These are phyloP conservation scores for Periophthalmus modestus DNA, from an alignment of 2,113 vertebrate genomes.

Conservation along the genomic window DNA sequence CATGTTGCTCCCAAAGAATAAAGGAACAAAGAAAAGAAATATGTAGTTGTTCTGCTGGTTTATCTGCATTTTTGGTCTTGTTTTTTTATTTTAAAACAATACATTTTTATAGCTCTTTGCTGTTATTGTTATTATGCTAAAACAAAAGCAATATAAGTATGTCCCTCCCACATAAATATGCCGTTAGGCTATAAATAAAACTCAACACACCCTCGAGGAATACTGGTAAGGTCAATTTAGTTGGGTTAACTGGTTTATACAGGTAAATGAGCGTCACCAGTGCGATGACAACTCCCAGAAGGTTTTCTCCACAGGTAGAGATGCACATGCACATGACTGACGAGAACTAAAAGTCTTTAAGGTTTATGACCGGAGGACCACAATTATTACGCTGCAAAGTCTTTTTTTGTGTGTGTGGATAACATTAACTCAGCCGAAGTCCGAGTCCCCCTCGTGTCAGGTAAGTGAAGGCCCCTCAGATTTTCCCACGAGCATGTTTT, in stretches of 20 bases:
- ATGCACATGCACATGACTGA: constrained; percentile 39
- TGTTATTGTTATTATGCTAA: background rate
- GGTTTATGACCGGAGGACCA: no score
- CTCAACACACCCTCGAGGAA: background rate
- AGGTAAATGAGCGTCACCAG: constrained; percentile 41
- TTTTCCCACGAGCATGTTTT: background rate
- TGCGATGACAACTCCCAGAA: constrained; percentile 49
- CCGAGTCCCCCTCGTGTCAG: constrained; percentile 48
- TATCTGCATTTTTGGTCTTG: constrained; percentile 29
- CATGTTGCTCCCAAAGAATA: constrained; percentile 70
- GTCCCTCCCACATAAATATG: background rate
- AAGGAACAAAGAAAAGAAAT: constrained; percentile 48
- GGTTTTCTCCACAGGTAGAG: constrained; percentile 34
- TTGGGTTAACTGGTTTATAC: background rate
- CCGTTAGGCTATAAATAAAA: background rate
- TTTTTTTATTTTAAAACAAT: no score
- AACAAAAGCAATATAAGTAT: background rate
- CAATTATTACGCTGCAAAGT: background rate
- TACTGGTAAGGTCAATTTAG: constrained; percentile 16
- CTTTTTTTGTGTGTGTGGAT: background rate
- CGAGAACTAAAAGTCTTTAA: background rate
- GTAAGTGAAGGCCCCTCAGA: constrained; percentile 33
- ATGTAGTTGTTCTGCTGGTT: constrained; percentile 47
- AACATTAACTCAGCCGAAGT: background rate
- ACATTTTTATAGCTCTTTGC: background rate